These are phyloP conservation scores for Prenolepis imparis DNA, from an alignment of 2,888 invertebrate species.

Conservation along the genomic window DNA sequence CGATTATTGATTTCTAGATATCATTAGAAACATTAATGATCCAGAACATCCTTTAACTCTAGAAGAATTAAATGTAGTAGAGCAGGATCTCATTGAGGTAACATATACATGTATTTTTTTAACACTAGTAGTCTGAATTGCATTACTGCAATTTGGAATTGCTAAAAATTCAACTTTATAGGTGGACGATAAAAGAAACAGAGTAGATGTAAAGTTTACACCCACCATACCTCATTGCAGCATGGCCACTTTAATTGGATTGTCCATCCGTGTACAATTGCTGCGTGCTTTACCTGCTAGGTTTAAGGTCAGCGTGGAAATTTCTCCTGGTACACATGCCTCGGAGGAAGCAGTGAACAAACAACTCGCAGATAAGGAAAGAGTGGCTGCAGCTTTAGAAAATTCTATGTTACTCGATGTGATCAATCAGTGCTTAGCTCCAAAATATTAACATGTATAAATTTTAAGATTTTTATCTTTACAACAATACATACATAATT, in stretches of 20 bases:
- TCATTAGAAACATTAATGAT: conserved; percentile 97
- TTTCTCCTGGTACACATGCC: conserved; percentile 96
- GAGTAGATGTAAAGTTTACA: conserved; percentile 94
- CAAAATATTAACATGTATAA: conserved; percentile 15
- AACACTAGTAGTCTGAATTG: background rate
- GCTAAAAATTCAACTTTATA: conserved; percentile 78
- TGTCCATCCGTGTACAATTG: conserved; percentile 97
- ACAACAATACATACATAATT: background rate
- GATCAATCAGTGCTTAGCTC: conserved; percentile 93
- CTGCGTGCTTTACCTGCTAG: conserved; percentile 93
- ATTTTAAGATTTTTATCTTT: background rate
- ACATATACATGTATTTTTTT: conserved; percentile 13
- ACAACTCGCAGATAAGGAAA: conserved; percentile 98
- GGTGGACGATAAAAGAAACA: conserved; percentile 92
- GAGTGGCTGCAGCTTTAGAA: conserved; percentile 98
- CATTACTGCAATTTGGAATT: background rate
- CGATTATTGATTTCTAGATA: conserved; percentile 87
- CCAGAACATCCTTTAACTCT: conserved; percentile 98
- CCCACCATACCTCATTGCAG: conserved; percentile 99
- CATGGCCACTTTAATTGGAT: conserved; percentile 98
- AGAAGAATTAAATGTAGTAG: conserved; percentile 97
- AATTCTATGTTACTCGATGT: conserved; percentile 96
- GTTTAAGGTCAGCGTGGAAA: conserved; percentile 95
- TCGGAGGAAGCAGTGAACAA: conserved; percentile 98
- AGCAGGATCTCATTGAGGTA: conserved; percentile 91